A percentile compares a stretch with the other conserved stretches of the same genome.
These are phyloP conservation scores for Actinia equina DNA, from an alignment of 64 coral and sea anemone species.

Conservation along the genomic window DNA sequence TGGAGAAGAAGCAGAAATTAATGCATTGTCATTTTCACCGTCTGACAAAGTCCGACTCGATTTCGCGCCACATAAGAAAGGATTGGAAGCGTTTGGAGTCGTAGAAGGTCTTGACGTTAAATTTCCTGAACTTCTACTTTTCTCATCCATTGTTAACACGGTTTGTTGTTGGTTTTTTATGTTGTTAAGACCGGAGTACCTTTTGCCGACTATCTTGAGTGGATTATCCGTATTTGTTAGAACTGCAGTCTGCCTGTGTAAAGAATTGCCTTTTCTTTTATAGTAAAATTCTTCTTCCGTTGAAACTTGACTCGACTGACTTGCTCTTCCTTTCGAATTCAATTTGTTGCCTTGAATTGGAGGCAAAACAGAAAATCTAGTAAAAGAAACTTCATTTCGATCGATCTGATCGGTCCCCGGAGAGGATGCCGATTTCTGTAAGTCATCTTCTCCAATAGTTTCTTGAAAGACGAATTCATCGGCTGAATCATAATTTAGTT, in stretches of 20 bases:
- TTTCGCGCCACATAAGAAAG: not conserved
- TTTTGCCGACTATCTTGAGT: slow-evolving; percentile 2
- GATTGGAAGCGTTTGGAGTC: not conserved
- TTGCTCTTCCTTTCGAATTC: slow-evolving; percentile 4
- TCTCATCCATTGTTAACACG: not conserved
- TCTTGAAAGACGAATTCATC: not conserved
- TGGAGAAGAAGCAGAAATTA: not conserved
- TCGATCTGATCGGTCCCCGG: not conserved
- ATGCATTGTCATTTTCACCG: not conserved
- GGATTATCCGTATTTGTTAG: slow-evolving; percentile 8
- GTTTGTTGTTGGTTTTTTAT: not conserved
- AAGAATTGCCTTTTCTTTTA: not conserved
- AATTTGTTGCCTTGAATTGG: slow-evolving; percentile 20
- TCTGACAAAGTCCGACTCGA: not conserved
- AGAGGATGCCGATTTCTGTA: not conserved
- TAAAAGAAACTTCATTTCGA: slow-evolving; percentile 9
- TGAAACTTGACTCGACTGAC: too few relatives aligned
- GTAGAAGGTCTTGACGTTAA: not conserved
- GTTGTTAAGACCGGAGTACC: not conserved
- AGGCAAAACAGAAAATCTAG: slow-evolving; percentile 45
- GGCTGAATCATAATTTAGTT: not conserved
- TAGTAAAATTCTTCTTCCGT: not conserved
- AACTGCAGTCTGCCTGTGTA: not conserved
- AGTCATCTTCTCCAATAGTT: not conserved
- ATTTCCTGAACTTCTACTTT: not conserved